Evolutionary conservation across 2,113 vertebrate genomes (phyloP).

Genomic region (Chionis minor): DNA sequence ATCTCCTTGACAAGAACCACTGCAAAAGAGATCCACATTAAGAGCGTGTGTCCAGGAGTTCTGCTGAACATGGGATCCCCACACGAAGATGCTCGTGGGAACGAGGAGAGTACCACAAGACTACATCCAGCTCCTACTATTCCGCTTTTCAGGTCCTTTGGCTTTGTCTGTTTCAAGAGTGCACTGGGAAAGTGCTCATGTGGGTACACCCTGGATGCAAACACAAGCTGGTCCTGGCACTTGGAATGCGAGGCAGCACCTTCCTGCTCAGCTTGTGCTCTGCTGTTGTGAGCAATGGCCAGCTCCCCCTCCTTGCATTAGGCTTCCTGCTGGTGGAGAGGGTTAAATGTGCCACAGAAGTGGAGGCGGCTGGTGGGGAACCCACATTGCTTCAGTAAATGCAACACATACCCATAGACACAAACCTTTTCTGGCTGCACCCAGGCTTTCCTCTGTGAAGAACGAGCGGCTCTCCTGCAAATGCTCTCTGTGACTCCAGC

Average conservation of each 20-base stretch:
- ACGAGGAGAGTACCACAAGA: not conserved
- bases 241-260: not conserved
- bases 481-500: not conserved
- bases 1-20: not conserved
- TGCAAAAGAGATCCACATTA: not conserved
- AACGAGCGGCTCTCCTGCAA: rapidly evolving
- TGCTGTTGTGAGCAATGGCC: not conserved
- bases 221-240: not conserved
- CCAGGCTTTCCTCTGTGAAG: not conserved
- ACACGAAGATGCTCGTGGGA: not conserved
- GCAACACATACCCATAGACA: rapidly evolving
- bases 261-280: not conserved
- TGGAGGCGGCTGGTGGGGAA: not conserved
- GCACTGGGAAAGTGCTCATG: not conserved
- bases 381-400: not conserved
- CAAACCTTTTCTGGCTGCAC: not conserved
- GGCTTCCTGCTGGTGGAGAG: not conserved
- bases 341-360: not conserved
- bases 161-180: not conserved
- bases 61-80: not conserved
- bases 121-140: not conserved
- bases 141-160: not conserved
- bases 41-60: not conserved
- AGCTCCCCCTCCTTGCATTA: not conserved
- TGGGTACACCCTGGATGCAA: not conserved